Conservation (phyloP, 2,888 invertebrate genomes). For the Rhaphigaster nebulosa region DNA sequence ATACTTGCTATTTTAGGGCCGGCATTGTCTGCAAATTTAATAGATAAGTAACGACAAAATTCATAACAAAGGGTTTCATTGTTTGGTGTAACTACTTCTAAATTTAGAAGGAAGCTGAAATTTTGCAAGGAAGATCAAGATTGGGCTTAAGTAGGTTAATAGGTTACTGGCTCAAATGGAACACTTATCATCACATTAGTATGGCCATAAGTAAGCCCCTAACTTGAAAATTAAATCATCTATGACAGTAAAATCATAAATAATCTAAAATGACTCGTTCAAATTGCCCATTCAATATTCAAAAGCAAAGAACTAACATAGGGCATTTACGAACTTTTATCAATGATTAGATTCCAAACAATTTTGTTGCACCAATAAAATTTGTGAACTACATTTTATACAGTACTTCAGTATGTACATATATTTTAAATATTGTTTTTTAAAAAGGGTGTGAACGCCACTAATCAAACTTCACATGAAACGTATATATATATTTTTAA, state of each 20-base stretch:
- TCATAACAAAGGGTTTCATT: slow-evolving; percentile 36
- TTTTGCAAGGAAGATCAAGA: not conserved
- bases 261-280: slow-evolving; percentile 62
- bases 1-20: not conserved
- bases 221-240: not conserved
- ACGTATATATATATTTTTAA: too few relatives aligned
- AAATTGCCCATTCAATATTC: not conserved
- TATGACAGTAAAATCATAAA: not conserved
- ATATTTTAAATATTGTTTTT: too few relatives aligned
- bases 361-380: too few relatives aligned
- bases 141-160: slow-evolving; percentile 25
- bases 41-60: not conserved
- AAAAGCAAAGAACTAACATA: not conserved
- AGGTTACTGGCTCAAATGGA: not conserved
- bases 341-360: too few relatives aligned
- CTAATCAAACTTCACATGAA: too few relatives aligned
- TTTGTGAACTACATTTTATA: too few relatives aligned
- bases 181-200: slow-evolving; percentile 5
- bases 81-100: slow-evolving; percentile 28
- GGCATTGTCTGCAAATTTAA: not conserved
- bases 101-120: slow-evolving; percentile 5
- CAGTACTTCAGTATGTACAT: too few relatives aligned
- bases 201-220: slow-evolving; percentile 3
- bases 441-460: too few relatives aligned
- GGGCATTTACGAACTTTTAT: too few relatives aligned